Percentiles rank a stretch among this genome's conserved stretches.
These are phyloP conservation scores for Scarus forsteni DNA, from an alignment of 2,797 vertebrate genomes.

Conservation along the genomic window DNA sequence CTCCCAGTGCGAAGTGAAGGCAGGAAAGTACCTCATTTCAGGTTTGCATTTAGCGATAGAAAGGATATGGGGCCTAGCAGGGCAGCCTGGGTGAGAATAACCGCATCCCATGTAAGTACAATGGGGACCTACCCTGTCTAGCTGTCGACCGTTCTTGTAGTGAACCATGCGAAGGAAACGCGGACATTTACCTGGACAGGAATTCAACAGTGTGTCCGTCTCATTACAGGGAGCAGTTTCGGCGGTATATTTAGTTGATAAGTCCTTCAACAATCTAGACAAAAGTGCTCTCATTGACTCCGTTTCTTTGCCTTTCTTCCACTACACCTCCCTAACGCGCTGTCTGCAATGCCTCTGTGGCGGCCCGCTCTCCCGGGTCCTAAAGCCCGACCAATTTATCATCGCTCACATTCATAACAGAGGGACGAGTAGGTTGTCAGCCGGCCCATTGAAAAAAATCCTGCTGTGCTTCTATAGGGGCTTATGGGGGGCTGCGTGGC, in stretches of 20 bases:
- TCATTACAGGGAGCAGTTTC: conserved; percentile 82
- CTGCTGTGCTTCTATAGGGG: conserved; percentile 35
- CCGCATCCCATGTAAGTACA: conserved; percentile 87
- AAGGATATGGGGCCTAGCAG: conserved; percentile 84
- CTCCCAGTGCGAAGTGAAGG: conserved; percentile 50
- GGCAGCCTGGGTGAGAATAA: conserved; percentile 84
- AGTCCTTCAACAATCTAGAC: conserved; percentile 85
- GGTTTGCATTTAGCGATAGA: conserved; percentile 75
- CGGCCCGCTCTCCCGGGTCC: conserved; percentile 79
- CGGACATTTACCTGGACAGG: conserved; percentile 82
- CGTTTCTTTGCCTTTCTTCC: conserved; percentile 87
- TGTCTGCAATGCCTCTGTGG: conserved; percentile 82
- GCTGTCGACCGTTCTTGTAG: conserved; percentile 77
- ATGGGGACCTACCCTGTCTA: conserved; percentile 85
- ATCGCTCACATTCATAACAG: background rate
- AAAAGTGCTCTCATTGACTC: conserved; percentile 88
- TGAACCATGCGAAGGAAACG: conserved; percentile 79
- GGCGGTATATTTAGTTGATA: conserved; percentile 78
- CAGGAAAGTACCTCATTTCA: conserved; percentile 68
- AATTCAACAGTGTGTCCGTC: conserved; percentile 84
- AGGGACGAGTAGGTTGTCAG: conserved; percentile 29
- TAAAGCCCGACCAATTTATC: conserved; percentile 61
- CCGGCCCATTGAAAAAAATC: conserved; percentile 58
- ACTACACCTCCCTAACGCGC: conserved; percentile 86
- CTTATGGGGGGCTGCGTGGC: conserved; percentile 41